Conservation (phyloP, 92 coral and sea anemone species). For the Bergia sp. region DNA sequence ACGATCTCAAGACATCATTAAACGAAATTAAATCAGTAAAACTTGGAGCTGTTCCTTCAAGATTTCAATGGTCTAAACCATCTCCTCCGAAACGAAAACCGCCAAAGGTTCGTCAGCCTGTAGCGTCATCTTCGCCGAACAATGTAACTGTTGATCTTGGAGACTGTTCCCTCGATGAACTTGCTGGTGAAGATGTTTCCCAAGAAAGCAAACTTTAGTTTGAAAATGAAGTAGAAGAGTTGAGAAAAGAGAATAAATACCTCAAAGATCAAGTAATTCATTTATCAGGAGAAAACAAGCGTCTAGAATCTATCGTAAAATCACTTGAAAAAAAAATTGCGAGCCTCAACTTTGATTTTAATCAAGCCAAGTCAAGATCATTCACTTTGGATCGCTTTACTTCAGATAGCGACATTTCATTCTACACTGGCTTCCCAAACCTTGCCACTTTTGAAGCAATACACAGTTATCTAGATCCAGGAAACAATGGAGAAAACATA, state of each 20-base stretch:
- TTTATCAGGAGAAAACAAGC: too few relatives aligned
- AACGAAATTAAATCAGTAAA: too few relatives aligned
- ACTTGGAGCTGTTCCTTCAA: slow-evolving; percentile 46
- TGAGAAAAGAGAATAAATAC: too few relatives aligned
- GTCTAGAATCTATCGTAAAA: too few relatives aligned
- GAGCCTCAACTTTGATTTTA: too few relatives aligned
- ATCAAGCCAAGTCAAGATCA: too few relatives aligned
- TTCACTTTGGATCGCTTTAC: background rate
- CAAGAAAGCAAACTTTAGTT: too few relatives aligned
- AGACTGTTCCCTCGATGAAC: background rate
- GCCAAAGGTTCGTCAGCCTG: slow-evolving; percentile 21
- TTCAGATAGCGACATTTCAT: background rate
- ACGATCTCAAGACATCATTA: background rate
- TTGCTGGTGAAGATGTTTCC: background rate
- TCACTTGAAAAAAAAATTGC: too few relatives aligned
- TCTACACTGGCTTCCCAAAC: slow-evolving; percentile 56
- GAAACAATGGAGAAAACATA: slow-evolving; percentile 64
- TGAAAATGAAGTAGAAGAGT: too few relatives aligned
- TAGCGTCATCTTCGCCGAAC: background rate
- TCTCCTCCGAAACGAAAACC: slow-evolving; percentile 43
- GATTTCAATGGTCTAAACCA: slow-evolving; percentile 52
- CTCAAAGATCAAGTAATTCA: too few relatives aligned
- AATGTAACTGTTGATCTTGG: background rate
- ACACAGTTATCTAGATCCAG: slow-evolving; percentile 54
- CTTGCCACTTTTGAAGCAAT: slow-evolving; percentile 44